These are phyloP conservation scores for Poecilia velifera DNA, from an alignment of 2,797 vertebrate species.

Conservation along the genomic window DNA sequence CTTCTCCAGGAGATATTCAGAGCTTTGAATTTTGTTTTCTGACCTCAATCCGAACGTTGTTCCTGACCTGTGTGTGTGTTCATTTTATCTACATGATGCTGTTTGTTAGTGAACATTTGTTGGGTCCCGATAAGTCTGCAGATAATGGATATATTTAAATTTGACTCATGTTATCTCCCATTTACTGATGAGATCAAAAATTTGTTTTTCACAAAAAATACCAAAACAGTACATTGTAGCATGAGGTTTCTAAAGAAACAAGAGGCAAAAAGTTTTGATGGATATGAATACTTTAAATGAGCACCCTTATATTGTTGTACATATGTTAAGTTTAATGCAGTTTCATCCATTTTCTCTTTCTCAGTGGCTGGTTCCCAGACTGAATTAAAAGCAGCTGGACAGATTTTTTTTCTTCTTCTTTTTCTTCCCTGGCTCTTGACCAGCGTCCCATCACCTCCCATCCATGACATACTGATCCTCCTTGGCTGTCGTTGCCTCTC, in stretches of 20 bases:
- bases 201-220: neutral
- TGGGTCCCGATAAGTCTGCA: neutral
- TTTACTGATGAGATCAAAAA: neutral
- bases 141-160: neutral
- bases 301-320: neutral
- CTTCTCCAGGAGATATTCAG: neutral
- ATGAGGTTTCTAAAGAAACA: neutral
- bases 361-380: neutral
- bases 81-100: neutral
- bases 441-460: neutral
- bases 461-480: conserved; percentile 20
- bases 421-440: conserved; percentile 16
- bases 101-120: neutral
- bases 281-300: neutral
- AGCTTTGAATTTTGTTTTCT: neutral
- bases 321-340: neutral
- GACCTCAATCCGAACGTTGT: neutral
- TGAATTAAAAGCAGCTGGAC: neutral
- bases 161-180: neutral
- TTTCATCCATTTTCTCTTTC: neutral
- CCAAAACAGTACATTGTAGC: neutral
- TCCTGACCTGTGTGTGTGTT: neutral
- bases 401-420: neutral
- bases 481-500: conserved; percentile 30
- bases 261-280: neutral